Conservation (phyloP, 2,113 vertebrate species). For the Heterocephalus glaber region DNA sequence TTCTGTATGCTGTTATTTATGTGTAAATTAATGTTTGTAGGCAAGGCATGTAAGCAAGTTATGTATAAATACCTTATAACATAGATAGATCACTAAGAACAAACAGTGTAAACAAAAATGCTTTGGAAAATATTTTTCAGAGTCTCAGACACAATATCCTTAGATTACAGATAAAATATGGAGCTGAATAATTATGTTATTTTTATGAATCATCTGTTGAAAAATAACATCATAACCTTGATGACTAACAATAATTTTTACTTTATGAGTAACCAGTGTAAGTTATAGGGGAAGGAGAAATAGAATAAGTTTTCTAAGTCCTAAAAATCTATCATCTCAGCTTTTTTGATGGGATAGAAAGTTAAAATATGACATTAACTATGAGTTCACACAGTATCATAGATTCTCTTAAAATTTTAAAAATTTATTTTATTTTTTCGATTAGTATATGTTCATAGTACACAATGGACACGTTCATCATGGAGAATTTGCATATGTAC, state of each 20-base stretch:
- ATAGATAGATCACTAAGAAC: not conserved
- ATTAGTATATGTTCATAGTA: not conserved
- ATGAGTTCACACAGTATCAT: not conserved
- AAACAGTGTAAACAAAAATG: not conserved
- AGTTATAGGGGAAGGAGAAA: not conserved
- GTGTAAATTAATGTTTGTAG: not conserved
- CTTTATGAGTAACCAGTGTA: not conserved
- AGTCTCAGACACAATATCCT: conserved; percentile 9
- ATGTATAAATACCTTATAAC: not conserved
- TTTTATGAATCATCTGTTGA: conserved; percentile 37
- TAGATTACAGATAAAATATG: not conserved
- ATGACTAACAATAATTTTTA: not conserved
- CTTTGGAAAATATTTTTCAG: not conserved
- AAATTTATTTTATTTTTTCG: not conserved
- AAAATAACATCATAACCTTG: not conserved
- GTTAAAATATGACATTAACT: conserved; percentile 4
- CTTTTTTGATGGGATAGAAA: not conserved
- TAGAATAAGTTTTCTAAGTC: not conserved
- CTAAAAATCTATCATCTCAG: not conserved
- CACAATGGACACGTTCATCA: not conserved
- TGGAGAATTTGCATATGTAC: not conserved
- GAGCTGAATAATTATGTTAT: not conserved
- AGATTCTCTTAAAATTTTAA: not conserved
- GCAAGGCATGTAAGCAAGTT: not conserved
- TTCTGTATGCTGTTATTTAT: not conserved